Conservation (phyloP, 2,113 vertebrate genomes). For the Motacilla tschutschensis region DNA sequence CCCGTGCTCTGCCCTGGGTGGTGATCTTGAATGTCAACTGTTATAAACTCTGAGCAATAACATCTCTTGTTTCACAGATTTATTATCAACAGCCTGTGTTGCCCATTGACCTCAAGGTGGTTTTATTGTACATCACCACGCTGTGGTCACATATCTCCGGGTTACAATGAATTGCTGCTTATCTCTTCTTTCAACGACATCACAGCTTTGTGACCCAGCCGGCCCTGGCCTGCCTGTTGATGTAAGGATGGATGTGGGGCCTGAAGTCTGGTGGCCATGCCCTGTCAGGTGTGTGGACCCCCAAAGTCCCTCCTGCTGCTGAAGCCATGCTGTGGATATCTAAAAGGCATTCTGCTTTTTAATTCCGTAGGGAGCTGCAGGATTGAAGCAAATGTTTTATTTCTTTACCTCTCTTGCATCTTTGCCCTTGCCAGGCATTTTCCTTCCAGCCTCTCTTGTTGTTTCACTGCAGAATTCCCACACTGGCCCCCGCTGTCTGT, state of each 20-base stretch:
- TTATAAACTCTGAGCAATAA: constrained; percentile 32
- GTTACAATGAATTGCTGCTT: constrained; percentile 35
- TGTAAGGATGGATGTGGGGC: background rate
- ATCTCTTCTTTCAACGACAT: background rate
- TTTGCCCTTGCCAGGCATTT: constrained; percentile 17
- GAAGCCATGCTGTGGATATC: background rate
- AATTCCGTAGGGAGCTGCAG: background rate
- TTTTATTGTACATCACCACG: constrained; percentile 37
- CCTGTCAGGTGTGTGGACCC: background rate
- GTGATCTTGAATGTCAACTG: constrained; percentile 40
- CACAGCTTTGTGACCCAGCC: background rate
- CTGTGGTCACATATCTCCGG: constrained; percentile 41
- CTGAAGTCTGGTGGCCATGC: background rate
- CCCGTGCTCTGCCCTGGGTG: constrained; percentile 25
- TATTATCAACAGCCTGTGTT: constrained; percentile 34
- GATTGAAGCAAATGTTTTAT: background rate
- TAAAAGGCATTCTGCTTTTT: background rate
- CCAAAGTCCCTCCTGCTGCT: background rate
- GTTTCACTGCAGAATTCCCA: background rate
- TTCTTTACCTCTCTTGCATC: background rate
- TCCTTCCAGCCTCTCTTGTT: background rate
- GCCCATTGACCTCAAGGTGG: constrained; percentile 48
- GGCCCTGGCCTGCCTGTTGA: background rate
- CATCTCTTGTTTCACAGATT: constrained; percentile 37
- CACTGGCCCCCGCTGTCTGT: background rate